Percentiles rank a stretch among this genome's conserved stretches.
phyloP scores from a whole-genome alignment of 2,113 vertebrate species.

The Xenopus borealis region DNA sequence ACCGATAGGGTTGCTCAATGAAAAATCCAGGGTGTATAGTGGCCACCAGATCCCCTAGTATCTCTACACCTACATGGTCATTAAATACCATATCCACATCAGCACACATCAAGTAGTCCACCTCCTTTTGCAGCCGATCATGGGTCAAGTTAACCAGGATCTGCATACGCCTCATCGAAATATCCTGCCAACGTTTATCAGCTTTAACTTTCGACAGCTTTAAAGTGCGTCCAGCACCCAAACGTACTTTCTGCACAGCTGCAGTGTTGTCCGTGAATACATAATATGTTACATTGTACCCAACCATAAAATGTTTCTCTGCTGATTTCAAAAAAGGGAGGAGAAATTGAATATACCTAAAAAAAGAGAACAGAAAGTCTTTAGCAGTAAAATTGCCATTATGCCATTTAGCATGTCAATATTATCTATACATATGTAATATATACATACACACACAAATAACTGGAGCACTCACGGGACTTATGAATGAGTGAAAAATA shows the following conservation, averaged over 20 bases:
- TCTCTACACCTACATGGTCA: slow-evolving; percentile 63
- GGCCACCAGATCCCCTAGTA: slow-evolving; percentile 64
- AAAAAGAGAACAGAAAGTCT: neutral
- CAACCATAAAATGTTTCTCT: slow-evolving; percentile 65
- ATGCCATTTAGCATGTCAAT: too few species aligned
- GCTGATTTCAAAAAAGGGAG: slow-evolving; percentile 63
- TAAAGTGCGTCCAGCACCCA: slow-evolving; percentile 58
- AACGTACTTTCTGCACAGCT: slow-evolving; percentile 50
- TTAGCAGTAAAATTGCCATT: neutral
- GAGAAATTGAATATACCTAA: slow-evolving; percentile 54
- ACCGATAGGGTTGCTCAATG: slow-evolving; percentile 46
- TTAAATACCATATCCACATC: slow-evolving; percentile 68
- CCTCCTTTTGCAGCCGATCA: slow-evolving; percentile 48
- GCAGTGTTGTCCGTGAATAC: slow-evolving; percentile 67
- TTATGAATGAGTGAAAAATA: too few species aligned
- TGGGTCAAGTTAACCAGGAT: slow-evolving; percentile 57
- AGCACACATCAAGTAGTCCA: slow-evolving; percentile 66
- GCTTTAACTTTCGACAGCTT: slow-evolving; percentile 59
- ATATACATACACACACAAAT: too few species aligned
- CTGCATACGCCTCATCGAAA: slow-evolving; percentile 59
- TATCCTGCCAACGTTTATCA: slow-evolving; percentile 59
- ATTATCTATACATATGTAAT: too few species aligned
- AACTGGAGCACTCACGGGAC: too few species aligned
- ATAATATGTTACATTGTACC: slow-evolving; percentile 66
- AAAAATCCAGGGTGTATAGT: slow-evolving; percentile 64